Evolutionary conservation across 2,888 invertebrate genomes (phyloP).

Genomic region (Pomacea canaliculata): DNA sequence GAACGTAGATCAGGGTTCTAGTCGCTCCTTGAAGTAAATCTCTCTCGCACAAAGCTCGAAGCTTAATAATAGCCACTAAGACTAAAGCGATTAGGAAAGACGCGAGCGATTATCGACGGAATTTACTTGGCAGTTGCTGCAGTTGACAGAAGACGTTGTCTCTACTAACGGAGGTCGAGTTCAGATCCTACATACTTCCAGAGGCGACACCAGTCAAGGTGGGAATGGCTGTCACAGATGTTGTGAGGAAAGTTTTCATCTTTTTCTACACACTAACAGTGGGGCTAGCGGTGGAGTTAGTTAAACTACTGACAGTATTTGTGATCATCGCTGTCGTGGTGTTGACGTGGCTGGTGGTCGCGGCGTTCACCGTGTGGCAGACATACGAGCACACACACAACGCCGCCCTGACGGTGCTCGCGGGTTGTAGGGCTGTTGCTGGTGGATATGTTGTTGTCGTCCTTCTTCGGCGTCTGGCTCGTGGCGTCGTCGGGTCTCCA

Average conservation of each 20-base stretch:
- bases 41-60: too few relatives aligned
- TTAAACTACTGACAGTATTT: not conserved
- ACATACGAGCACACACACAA: not conserved
- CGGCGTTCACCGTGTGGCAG: not conserved
- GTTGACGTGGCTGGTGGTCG: not conserved
- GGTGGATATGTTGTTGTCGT: not conserved
- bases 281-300: not conserved
- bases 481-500: not conserved
- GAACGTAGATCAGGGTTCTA: too few relatives aligned
- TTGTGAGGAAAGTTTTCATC: not conserved
- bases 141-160: too few relatives aligned
- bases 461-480: not conserved
- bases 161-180: too few relatives aligned
- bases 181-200: too few relatives aligned
- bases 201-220: too few relatives aligned
- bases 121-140: too few relatives aligned
- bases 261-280: constrained; percentile 1
- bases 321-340: not conserved
- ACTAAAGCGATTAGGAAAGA: too few relatives aligned
- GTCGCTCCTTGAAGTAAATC: too few relatives aligned
- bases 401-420: not conserved
- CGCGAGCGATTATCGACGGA: too few relatives aligned
- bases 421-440: not conserved
- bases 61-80: too few relatives aligned
- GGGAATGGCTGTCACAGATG: too few relatives aligned